Percentiles rank a stretch among this genome's conserved stretches.
Evolutionary conservation across 2,888 invertebrate species (phyloP).

Genomic region (Julus scanicus): DNA sequence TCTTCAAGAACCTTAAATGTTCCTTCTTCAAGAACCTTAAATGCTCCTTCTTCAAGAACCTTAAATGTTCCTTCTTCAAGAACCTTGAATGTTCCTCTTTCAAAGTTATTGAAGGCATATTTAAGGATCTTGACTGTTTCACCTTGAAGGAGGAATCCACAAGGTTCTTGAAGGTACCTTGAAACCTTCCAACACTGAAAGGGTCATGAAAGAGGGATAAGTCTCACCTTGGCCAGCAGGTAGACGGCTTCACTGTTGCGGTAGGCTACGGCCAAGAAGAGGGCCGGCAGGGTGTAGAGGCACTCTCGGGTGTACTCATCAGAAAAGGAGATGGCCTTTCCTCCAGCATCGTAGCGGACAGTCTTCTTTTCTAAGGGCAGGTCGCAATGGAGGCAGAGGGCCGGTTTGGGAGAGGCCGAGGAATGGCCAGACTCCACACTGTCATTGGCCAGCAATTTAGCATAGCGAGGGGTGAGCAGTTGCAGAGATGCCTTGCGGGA

Average conservation of each 20-base stretch:
- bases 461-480: conserved; percentile 58
- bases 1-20: too few species aligned
- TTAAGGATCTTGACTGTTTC: too few species aligned
- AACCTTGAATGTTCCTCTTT: too few species aligned
- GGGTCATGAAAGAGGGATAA: too few species aligned
- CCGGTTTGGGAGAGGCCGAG: conserved; percentile 53
- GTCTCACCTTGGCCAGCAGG: conserved; percentile 67
- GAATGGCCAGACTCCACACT: conserved; percentile 62
- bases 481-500: conserved; percentile 57
- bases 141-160: too few species aligned
- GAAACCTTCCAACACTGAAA: too few species aligned
- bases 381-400: conserved; percentile 55
- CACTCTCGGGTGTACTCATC: conserved; percentile 69
- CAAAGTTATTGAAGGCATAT: too few species aligned
- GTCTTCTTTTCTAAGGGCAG: conserved; percentile 62
- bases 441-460: conserved; percentile 61
- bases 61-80: too few species aligned
- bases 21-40: too few species aligned
- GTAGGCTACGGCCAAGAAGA: conserved; percentile 71
- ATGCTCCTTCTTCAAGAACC: too few species aligned
- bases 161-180: too few species aligned
- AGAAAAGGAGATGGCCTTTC: conserved; percentile 60
- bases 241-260: conserved; percentile 70
- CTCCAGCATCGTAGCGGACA: conserved; percentile 58
- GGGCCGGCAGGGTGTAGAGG: conserved; percentile 71